Evolutionary conservation across 2,888 invertebrate species (phyloP).

Genomic region (Nephrotoma flavescens): DNA sequence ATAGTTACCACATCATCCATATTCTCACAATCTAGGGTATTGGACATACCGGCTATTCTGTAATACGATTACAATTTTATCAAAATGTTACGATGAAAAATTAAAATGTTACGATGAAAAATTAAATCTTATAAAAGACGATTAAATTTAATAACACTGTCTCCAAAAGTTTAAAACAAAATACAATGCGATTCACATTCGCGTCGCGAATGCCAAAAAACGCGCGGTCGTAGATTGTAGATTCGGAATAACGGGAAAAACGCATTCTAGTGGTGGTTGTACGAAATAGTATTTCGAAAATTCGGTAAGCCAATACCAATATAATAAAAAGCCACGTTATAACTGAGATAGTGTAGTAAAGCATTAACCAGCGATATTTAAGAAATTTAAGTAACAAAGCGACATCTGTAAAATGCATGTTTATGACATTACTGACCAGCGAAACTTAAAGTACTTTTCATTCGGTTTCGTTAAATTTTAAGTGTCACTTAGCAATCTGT

Average conservation of each 20-base stretch:
- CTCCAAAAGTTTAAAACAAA: not conserved
- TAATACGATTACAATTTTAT: not conserved
- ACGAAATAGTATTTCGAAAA: not conserved
- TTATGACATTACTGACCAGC: too few species aligned
- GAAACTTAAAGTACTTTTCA: too few species aligned
- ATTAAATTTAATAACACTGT: not conserved
- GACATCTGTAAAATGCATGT: too few species aligned
- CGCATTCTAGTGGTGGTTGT: not conserved
- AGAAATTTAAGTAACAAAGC: too few species aligned
- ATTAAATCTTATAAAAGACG: not conserved
- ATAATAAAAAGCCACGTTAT: too few species aligned
- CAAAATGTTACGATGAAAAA: too few species aligned
- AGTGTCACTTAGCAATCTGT: too few species aligned
- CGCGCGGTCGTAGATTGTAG: not conserved
- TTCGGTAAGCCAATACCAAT: too few species aligned
- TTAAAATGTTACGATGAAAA: not conserved
- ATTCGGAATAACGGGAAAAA: not conserved
- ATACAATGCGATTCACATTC: too few species aligned
- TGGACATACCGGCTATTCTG: not conserved
- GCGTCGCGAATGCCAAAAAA: not conserved
- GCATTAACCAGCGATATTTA: too few species aligned
- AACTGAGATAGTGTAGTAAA: not conserved
- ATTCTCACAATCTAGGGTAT: not conserved
- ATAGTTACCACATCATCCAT: slow-evolving; percentile 48
- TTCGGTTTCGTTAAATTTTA: too few species aligned